phyloP scores from a whole-genome alignment of 2,113 vertebrate genomes.

The Rhipidura dahli region DNA sequence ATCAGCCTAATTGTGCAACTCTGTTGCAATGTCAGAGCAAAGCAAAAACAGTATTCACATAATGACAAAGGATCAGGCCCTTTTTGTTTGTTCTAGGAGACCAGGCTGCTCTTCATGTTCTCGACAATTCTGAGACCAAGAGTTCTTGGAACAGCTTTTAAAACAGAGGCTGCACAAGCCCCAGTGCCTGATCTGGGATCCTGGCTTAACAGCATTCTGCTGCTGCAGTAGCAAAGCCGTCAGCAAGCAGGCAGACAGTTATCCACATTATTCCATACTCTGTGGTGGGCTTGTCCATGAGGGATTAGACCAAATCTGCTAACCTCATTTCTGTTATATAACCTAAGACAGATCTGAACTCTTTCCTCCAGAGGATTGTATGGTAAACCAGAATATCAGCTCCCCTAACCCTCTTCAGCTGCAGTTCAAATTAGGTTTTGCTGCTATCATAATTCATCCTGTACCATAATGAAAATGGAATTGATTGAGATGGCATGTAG shows the following conservation, averaged over 20 bases:
- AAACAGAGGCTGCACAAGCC: not conserved
- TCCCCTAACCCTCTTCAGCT: slow-evolving; percentile 24
- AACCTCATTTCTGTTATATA: slow-evolving; percentile 57
- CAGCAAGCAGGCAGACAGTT: not conserved
- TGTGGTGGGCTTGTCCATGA: slow-evolving; percentile 47
- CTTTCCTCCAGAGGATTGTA: slow-evolving; percentile 11
- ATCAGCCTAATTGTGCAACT: not conserved
- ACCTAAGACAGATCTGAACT: slow-evolving; percentile 51
- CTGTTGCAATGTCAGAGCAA: not conserved
- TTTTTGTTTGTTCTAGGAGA: not conserved
- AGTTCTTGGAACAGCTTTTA: not conserved
- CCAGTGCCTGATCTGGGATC: not conserved
- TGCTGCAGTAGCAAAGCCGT: not conserved
- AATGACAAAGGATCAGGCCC: not conserved
- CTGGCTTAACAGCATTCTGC: not conserved
- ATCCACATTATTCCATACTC: slow-evolving; percentile 35
- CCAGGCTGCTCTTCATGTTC: not conserved
- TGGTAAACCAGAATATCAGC: slow-evolving; percentile 26
- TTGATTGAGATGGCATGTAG: not conserved
- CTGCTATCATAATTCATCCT: slow-evolving; percentile 4
- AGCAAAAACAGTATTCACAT: not conserved
- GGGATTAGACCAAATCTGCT: slow-evolving; percentile 61
- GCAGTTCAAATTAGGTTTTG: slow-evolving; percentile 30
- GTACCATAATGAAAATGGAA: not conserved
- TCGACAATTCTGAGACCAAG: not conserved